Evolutionary conservation across 1,140 invertebrate genomes (phyloP).

Genomic region (Zaprionus ghesquierei): DNA sequence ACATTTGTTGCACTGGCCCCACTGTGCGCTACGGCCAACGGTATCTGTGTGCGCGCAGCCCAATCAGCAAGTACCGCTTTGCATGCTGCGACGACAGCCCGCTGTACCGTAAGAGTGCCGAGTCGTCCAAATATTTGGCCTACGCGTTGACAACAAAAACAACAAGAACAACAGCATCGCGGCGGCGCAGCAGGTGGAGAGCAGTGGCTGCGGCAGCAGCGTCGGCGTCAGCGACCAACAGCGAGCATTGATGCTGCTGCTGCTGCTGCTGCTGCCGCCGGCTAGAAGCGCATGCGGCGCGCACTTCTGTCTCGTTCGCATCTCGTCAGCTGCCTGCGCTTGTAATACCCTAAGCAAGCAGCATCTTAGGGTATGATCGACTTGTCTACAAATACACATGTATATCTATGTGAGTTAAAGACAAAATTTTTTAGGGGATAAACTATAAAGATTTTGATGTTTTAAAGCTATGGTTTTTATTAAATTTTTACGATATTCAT

Average conservation of each 20-base stretch:
- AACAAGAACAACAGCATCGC: slow-evolving; percentile 16
- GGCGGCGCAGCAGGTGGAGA: too few species aligned
- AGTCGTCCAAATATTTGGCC: slow-evolving; percentile 70
- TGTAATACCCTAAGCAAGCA: not conserved
- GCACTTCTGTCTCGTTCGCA: not conserved
- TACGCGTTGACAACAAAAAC: slow-evolving; percentile 60
- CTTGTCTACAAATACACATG: not conserved
- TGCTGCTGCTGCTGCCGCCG: not conserved
- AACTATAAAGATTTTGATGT: not conserved
- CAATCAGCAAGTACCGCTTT: slow-evolving; percentile 72
- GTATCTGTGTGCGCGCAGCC: slow-evolving; percentile 53
- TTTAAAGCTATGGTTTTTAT: not conserved
- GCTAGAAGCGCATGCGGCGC: slow-evolving; percentile 41
- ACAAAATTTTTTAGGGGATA: too few species aligned
- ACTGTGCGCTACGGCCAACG: slow-evolving; percentile 55
- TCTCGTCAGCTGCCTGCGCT: slow-evolving; percentile 7
- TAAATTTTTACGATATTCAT: not conserved
- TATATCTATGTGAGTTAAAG: too few species aligned
- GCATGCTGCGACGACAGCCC: slow-evolving; percentile 54
- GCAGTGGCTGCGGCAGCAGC: slow-evolving; percentile 26
- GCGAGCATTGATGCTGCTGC: slow-evolving; percentile 15
- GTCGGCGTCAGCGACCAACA: slow-evolving; percentile 25
- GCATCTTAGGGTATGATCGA: not conserved
- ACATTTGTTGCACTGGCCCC: not conserved
- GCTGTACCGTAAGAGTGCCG: slow-evolving; percentile 59